phyloP scores from a whole-genome alignment of 2,113 vertebrate genomes.

The Nicator chloris region DNA sequence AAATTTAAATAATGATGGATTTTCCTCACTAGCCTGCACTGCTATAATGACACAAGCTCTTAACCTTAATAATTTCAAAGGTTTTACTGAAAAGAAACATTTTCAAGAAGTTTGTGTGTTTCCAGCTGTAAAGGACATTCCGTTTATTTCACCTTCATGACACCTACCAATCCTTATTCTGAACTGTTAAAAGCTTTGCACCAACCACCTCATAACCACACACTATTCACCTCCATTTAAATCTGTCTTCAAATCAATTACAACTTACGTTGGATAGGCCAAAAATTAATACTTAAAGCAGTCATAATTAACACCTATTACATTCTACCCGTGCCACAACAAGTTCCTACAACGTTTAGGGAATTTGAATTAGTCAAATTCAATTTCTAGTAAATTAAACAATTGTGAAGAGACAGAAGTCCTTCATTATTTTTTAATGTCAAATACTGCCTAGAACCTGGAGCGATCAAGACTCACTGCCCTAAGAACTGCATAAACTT shows the following conservation, averaged over 20 bases:
- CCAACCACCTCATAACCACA: not conserved
- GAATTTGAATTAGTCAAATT: not conserved
- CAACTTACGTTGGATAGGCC: not conserved
- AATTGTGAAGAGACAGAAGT: not conserved
- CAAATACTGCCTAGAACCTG: not conserved
- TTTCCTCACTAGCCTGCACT: not conserved
- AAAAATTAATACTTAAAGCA: not conserved
- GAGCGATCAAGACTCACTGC: not conserved
- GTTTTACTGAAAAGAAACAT: not conserved
- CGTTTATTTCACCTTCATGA: not conserved
- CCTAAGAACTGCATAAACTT: not conserved
- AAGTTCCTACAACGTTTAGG: not conserved
- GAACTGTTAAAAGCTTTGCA: not conserved
- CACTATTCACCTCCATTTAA: not conserved
- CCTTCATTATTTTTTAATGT: not conserved
- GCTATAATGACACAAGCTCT: not conserved
- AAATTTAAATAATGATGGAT: fast-evolving
- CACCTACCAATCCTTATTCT: not conserved
- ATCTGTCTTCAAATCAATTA: not conserved
- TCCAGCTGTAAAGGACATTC: not conserved
- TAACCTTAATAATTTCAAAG: not conserved
- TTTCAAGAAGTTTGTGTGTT: not conserved
- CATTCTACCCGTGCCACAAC: not conserved
- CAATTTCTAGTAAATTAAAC: not conserved
- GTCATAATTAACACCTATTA: not conserved